Base-by-base conservation (phyloP, 2,113 vertebrate genomes). In the Percopsis transmontana region DNA sequence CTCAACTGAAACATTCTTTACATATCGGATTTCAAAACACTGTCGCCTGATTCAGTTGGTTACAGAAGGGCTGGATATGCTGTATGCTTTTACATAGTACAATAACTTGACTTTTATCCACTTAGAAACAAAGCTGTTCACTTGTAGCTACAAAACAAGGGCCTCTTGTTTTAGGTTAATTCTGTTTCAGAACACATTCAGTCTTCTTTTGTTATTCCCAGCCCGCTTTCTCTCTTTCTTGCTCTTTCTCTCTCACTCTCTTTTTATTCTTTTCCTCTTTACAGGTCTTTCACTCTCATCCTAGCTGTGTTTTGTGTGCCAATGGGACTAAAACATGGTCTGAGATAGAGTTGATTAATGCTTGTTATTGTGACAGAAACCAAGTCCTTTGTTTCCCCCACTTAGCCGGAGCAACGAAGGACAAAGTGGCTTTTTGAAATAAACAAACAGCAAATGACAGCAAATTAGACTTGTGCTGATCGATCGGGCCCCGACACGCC, bases 401-500 rank as follows among this genome's bases (percentile, higher is more conserved):
- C 16, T 12, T 6, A 7, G n/a, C 23, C 9, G 18, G 15, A 10
- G 8, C 55, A 16, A 45, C 47, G 6, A 3, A 57, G n/a, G 48
- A 11, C n/a, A 1, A 50, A 50, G 47, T 50, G 18, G 41, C 54
- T 5, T 48, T 13, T 24, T 23, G 45, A 52, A 53, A 24, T 27
- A 68, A 63, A 64, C 70, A 55, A 52, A 24, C 58, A 60, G 41
- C 27, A n/a, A 52, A 24, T 9, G n/a, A 50, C 50, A 4, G 27
- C 40, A 19, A 16, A 44, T 10, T 6, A 24, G 58, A 50, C 7
- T 19, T 50, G n/a, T 10, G 48, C n/a, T 2, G 48, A 50, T 50
- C 18, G 48, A 50, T 20, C 16, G 45, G 15, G 45, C 45, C 6
- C 45, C 15, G 45, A 16, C 14, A 48, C 60, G 68, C 50, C 14